Conservation (phyloP, 2,797 vertebrate genomes). For the Manis javanica region DNA sequence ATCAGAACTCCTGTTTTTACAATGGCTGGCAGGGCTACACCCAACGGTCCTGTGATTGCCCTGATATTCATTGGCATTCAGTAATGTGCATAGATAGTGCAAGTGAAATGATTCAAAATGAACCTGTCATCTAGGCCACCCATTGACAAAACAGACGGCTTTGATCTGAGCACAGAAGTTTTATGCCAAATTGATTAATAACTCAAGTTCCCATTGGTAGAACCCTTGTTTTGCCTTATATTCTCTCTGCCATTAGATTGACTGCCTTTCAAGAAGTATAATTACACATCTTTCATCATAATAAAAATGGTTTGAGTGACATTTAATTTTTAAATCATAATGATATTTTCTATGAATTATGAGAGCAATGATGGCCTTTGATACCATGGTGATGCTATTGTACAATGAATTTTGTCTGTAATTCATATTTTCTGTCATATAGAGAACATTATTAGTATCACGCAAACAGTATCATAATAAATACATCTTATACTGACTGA, state of each 20-base stretch:
- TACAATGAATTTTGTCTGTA: conserved; percentile 79
- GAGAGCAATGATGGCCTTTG: conserved; percentile 74
- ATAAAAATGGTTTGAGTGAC: conserved; percentile 79
- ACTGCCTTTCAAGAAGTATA: conserved; percentile 69
- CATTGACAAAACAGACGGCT: conserved; percentile 6
- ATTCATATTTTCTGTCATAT: conserved; percentile 85
- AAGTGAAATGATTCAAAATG: conserved; percentile 18
- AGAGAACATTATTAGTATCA: conserved; percentile 85
- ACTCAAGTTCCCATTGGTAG: conserved; percentile 42
- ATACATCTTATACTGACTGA: conserved; percentile 90
- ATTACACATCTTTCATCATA: conserved; percentile 68
- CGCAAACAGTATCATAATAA: conserved; percentile 90
- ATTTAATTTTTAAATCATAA: conserved; percentile 74
- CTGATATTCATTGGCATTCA: background rate
- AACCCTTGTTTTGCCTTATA: conserved; percentile 50
- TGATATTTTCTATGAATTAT: conserved; percentile 80
- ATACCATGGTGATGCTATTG: conserved; percentile 63
- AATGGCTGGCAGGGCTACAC: background rate
- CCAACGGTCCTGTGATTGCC: background rate
- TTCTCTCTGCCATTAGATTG: conserved; percentile 59
- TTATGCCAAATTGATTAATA: conserved; percentile 62
- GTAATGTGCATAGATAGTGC: background rate
- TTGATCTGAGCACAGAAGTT: conserved; percentile 33
- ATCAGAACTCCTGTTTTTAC: conserved; percentile 11
- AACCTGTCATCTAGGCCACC: background rate